These are phyloP conservation scores for Nibea albiflora DNA, from an alignment of 2,113 vertebrate genomes.

Conservation along the genomic window DNA sequence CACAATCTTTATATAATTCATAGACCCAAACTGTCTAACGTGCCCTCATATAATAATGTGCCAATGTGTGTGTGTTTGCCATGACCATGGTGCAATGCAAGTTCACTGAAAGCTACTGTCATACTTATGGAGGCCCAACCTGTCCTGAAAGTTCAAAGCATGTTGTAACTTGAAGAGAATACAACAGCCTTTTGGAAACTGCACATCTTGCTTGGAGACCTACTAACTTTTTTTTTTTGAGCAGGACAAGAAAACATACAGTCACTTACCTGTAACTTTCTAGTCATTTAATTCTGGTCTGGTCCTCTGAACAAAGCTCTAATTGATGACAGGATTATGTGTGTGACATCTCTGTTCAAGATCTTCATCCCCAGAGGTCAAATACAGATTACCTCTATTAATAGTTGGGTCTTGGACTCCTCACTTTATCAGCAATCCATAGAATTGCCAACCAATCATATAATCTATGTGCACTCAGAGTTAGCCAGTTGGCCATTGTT, in stretches of 20 bases:
- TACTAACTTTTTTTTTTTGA: too few species aligned
- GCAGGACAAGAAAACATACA: too few species aligned
- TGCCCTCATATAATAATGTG: background rate
- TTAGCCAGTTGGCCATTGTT: background rate
- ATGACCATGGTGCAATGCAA: background rate
- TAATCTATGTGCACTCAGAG: background rate
- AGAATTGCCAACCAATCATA: background rate
- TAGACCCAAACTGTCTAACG: background rate
- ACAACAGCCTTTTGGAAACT: too few species aligned
- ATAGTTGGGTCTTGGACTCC: background rate
- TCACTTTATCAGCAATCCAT: background rate
- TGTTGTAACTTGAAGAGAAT: background rate
- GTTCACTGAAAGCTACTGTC: too few species aligned
- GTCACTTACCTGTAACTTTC: too few species aligned
- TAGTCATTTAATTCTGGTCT: too few species aligned
- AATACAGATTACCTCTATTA: background rate
- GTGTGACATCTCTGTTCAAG: background rate
- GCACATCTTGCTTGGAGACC: too few species aligned
- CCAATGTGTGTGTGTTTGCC: background rate
- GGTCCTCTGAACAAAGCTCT: background rate
- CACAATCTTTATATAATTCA: background rate
- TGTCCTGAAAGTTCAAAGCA: background rate
- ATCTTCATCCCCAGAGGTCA: background rate
- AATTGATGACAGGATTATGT: background rate
- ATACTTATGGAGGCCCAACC: too few species aligned